phyloP scores from a whole-genome alignment of 2,888 invertebrate genomes.

The Machimus rusticus region DNA sequence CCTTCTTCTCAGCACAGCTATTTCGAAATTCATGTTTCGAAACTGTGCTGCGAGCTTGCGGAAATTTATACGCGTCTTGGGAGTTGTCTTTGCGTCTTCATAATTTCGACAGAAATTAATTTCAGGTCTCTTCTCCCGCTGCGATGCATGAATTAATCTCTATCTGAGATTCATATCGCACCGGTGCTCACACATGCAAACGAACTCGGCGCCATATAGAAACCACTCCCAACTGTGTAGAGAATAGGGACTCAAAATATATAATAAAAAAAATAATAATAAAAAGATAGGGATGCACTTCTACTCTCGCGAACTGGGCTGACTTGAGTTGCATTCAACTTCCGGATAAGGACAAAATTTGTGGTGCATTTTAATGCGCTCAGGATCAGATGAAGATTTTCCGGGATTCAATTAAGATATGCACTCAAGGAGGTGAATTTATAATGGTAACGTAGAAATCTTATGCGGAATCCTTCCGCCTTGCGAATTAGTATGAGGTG shows the following conservation, averaged over 20 bases:
- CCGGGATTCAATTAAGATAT: slow-evolving; percentile 32
- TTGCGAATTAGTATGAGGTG: neutral
- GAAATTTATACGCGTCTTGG: slow-evolving; percentile 36
- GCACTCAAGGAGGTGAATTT: slow-evolving; percentile 25
- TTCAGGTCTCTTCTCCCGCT: slow-evolving; percentile 3
- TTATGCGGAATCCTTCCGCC: neutral
- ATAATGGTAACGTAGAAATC: slow-evolving; percentile 23
- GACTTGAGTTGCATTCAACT: neutral
- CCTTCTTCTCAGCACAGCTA: neutral
- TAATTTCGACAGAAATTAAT: slow-evolving; percentile 39
- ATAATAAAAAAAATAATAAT: too few relatives aligned
- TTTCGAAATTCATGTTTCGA: neutral
- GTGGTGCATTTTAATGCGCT: slow-evolving; percentile 23
- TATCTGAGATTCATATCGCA: neutral
- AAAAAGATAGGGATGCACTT: neutral
- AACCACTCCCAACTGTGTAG: neutral
- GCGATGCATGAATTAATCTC: neutral
- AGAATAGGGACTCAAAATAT: neutral
- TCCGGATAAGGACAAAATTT: slow-evolving; percentile 26
- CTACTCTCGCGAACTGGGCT: neutral
- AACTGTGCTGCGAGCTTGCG: slow-evolving; percentile 18
- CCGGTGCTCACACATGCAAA: neutral
- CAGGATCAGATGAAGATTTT: slow-evolving; percentile 28
- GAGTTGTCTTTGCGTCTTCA: slow-evolving; percentile 27
- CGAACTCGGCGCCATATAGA: neutral